Evolutionary conservation across 1,140 invertebrate genomes (phyloP).

Genomic region (Potamilus streckersoni): DNA sequence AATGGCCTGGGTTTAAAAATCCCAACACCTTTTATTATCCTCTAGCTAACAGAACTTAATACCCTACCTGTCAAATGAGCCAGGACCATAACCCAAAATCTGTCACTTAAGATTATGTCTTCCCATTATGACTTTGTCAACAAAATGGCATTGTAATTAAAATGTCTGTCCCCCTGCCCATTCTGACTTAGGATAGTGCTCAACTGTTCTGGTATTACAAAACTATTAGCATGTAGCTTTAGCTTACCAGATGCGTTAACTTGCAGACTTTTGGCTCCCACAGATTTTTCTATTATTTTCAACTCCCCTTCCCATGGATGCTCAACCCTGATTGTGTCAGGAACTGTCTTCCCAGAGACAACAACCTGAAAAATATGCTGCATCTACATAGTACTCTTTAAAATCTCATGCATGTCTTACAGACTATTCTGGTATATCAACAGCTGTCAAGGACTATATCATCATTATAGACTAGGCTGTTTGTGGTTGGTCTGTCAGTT

Average conservation of each 20-base stretch:
- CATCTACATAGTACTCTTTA: not conserved
- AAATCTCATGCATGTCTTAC: not conserved
- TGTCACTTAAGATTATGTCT: not conserved
- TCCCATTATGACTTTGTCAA: not conserved
- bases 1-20: too few species aligned
- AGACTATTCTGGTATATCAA: not conserved
- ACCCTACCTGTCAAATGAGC: not conserved
- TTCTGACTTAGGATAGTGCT: not conserved
- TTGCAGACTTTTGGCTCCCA: slow-evolving; percentile 74
- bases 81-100: not conserved
- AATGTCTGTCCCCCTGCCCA: not conserved
- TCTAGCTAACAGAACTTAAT: too few species aligned
- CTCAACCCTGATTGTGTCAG: slow-evolving; percentile 78
- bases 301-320: slow-evolving; percentile 69
- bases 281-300: slow-evolving; percentile 66
- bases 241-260: slow-evolving; percentile 65
- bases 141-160: too few species aligned
- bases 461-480: not conserved
- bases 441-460: not conserved
- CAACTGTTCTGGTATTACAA: not conserved
- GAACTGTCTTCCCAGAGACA: slow-evolving; percentile 80
- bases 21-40: too few species aligned
- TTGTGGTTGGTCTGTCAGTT: not conserved
- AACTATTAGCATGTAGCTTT: not conserved
- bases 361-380: slow-evolving; percentile 74